Evolutionary conservation across 2,888 invertebrate genomes (phyloP).

Genomic region (Agriopis leucophaearia): DNA sequence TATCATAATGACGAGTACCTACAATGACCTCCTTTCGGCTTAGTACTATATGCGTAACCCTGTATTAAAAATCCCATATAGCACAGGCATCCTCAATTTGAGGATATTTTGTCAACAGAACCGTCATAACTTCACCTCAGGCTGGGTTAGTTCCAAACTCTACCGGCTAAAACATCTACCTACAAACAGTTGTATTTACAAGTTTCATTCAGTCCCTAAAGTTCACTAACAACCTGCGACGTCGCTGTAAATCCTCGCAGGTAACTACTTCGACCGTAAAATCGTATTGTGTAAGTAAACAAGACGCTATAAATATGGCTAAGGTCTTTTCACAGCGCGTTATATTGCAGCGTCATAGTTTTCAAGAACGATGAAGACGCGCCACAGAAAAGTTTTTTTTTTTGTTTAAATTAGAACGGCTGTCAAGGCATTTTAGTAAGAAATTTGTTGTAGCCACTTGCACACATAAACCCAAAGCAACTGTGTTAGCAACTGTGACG

Average conservation of each 20-base stretch:
- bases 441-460: no score
- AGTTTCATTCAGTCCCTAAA: constrained; percentile 43
- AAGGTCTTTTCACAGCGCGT: background rate
- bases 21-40: no score
- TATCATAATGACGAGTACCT: no score
- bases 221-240: constrained; percentile 35
- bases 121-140: constrained; percentile 7
- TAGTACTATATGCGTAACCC: no score
- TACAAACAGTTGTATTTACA: constrained; percentile 37
- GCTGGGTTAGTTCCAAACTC: constrained; percentile 17
- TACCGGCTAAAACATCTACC: constrained; percentile 10
- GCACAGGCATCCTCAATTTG: no score
- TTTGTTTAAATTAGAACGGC: no score
- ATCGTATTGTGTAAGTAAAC: constrained; percentile 45
- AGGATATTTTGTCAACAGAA: background rate
- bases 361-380: background rate
- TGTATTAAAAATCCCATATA: no score
- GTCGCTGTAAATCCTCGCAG: constrained; percentile 36
- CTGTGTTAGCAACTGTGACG: no score
- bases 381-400: no score
- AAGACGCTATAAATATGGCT: constrained; percentile 37
- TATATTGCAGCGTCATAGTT: background rate
- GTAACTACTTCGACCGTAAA: constrained; percentile 42
- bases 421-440: no score
- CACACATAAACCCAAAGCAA: no score